A percentile compares a stretch with the other conserved stretches of the same genome.
These are phyloP conservation scores for Acanthiza pusilla DNA, from an alignment of 2,797 vertebrate genomes.

Conservation along the genomic window DNA sequence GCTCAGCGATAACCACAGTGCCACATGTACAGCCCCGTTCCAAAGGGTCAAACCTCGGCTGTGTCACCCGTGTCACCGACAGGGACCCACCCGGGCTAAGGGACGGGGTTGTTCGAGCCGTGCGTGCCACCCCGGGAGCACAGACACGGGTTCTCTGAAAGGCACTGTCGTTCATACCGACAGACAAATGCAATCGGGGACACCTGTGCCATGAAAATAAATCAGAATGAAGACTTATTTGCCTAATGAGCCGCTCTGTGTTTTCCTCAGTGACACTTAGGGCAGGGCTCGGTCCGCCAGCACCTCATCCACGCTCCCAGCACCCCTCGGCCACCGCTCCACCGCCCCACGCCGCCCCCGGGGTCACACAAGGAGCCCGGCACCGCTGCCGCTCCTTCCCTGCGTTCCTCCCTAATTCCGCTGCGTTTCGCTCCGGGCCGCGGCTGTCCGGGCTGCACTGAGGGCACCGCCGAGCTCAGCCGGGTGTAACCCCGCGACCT, in stretches of 20 bases:
- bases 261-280: neutral
- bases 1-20: neutral
- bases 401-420: neutral
- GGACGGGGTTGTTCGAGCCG: neutral
- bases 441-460: neutral
- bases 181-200: neutral
- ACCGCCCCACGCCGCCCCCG: neutral
- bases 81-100: neutral
- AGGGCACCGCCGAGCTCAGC: neutral
- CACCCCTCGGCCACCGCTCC: too few species aligned
- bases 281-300: neutral
- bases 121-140: fast-evolving
- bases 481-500: too few species aligned
- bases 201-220: too few species aligned
- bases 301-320: neutral
- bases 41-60: neutral
- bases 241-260: neutral
- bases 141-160: fast-evolving
- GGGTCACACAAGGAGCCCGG: neutral
- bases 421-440: neutral
- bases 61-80: neutral
- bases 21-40: slow-evolving; percentile 36
- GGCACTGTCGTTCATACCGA: fast-evolving
- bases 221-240: fast-evolving
- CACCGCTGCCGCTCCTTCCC: neutral